phyloP scores from a whole-genome alignment of 2,888 invertebrate species.

The Amiota mariae region DNA sequence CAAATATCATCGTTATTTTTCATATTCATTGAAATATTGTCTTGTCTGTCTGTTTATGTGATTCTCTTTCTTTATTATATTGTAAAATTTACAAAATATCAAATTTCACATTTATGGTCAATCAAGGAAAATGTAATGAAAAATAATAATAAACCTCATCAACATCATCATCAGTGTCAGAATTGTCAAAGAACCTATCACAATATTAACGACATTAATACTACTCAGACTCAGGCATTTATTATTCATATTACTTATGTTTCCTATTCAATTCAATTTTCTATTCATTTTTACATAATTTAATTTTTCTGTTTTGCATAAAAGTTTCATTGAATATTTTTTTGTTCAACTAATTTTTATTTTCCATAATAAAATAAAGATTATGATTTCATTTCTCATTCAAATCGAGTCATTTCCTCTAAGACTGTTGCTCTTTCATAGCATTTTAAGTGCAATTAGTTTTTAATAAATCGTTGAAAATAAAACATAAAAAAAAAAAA shows the following conservation, averaged over 20 bases:
- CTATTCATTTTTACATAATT: not conserved
- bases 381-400: not conserved
- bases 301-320: not conserved
- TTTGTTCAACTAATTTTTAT: not conserved
- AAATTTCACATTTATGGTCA: not conserved
- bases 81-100: not conserved
- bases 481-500: no score
- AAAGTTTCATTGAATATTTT: not conserved
- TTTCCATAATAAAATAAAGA: not conserved
- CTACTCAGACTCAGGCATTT: constrained; percentile 26
- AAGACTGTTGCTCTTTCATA: constrained; percentile 12
- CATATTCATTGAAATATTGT: not conserved
- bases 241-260: not conserved
- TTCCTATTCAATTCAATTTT: not conserved
- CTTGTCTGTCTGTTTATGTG: no score
- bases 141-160: not conserved
- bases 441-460: constrained; percentile 26
- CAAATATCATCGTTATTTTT: no score
- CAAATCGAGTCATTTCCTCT: constrained; percentile 5
- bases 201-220: constrained; percentile 21
- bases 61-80: not conserved
- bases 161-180: not conserved
- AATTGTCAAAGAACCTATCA: not conserved
- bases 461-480: not conserved
- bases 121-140: no score